Conservation (phyloP, 2,797 vertebrate genomes). For the Enteromius argenteus region DNA sequence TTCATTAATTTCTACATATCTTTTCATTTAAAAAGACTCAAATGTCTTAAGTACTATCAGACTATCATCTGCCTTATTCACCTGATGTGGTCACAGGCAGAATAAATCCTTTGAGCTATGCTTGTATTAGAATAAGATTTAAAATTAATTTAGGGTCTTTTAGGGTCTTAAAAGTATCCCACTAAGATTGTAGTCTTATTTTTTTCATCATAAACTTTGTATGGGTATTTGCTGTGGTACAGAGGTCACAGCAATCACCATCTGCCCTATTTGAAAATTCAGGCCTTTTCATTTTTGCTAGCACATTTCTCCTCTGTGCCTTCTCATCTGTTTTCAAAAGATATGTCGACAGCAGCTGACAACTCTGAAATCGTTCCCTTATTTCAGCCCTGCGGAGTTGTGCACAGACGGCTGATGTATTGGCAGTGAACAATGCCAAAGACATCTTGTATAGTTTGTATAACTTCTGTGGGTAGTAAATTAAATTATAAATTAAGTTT, state of each 20-base stretch:
- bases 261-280: conserved; percentile 38
- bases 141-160: neutral
- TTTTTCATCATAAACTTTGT: conserved; percentile 4
- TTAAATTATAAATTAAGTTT: neutral
- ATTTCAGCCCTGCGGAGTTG: conserved; percentile 37
- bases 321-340: conserved; percentile 44
- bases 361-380: conserved; percentile 24
- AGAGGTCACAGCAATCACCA: conserved; percentile 53
- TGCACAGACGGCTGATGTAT: conserved; percentile 25
- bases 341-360: conserved; percentile 55
- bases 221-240: conserved; percentile 42
- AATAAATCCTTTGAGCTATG: neutral
- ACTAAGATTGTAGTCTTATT: neutral
- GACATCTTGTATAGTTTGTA: neutral
- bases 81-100: neutral
- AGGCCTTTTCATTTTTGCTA: conserved; percentile 27
- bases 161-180: neutral
- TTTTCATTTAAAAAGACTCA: neutral
- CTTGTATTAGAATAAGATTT: neutral
- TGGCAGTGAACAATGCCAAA: conserved; percentile 26
- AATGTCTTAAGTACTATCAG: neutral
- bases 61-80: neutral
- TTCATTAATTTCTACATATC: neutral
- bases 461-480: neutral
- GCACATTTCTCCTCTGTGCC: conserved; percentile 31